Base-by-base conservation (phyloP, 2,113 vertebrate species). In the Dasyprocta punctata region DNA sequence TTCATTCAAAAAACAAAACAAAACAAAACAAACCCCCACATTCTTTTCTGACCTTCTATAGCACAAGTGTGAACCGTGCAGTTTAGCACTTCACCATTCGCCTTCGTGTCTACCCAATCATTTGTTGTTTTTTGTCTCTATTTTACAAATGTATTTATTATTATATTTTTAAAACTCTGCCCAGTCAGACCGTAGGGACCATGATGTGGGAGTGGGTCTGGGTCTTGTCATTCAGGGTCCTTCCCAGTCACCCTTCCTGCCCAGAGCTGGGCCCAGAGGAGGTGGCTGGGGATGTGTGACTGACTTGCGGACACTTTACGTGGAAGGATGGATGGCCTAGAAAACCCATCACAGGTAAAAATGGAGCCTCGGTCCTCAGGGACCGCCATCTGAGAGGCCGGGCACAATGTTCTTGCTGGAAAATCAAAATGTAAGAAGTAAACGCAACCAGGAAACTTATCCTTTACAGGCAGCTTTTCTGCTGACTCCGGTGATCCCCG, bases 301-400 rank as follows among this genome's bases (percentile, higher is more conserved):
- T 56, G 82, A 89, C 47, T 71, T 52, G 2, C 24, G 61, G 73
- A 47, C 22, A 86, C 20, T 63, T 58, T 84, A 80, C 63, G 56
- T 90, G 85, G 90, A 95, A 49, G 77, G n/a, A 63, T 75, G 77
- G n/a, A 63, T 75, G 83, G 75, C 60, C 78, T 73, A 69, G 83
- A 83, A 95, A 97, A 91, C 80, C 86, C 83, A 92, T 0, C 71
- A 67, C 95, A 87, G 61, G 89, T 92, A 84, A 91, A 91, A 96
- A 87, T 41, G 86, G 86, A 97, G 94, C 65, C 22, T 88, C 13
- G 1, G 49, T 73, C 93, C 80, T 87, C 47, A 47, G 92, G 89
- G 86, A 91, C 67, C 87, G 41, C 49, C 78, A 20, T 41, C 58
- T 80, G 73, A 86, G 47, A 91, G 85, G 86, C 86, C 81, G 96